A percentile compares a stretch with the other conserved stretches of the same genome.
Evolutionary conservation across 2,797 vertebrate species (phyloP).

Genomic region (Cygnus olor): DNA sequence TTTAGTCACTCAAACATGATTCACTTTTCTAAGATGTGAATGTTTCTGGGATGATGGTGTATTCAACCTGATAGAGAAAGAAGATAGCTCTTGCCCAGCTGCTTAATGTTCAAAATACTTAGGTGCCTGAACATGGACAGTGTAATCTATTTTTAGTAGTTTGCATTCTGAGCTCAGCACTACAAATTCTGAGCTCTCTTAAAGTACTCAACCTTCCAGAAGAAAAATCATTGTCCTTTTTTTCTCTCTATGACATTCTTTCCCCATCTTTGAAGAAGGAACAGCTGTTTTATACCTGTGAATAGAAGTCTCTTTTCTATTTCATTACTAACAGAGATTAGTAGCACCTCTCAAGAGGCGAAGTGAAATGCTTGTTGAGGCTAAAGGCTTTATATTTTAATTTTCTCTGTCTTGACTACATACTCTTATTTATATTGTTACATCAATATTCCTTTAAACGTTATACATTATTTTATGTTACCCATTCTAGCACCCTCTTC

Average conservation of each 20-base stretch:
- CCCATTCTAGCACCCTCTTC: not conserved
- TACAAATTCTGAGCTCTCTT: not conserved
- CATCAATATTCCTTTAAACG: not conserved
- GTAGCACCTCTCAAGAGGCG: not conserved
- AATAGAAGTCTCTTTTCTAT: not conserved
- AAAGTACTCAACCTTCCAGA: not conserved
- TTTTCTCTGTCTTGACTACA: not conserved
- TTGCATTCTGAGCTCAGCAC: not conserved
- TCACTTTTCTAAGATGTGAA: not conserved
- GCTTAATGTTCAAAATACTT: conserved; percentile 24
- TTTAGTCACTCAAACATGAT: conserved; percentile 4
- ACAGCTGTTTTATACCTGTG: not conserved
- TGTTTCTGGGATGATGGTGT: conserved; percentile 8
- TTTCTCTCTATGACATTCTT: not conserved
- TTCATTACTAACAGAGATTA: not conserved
- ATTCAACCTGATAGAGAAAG: not conserved
- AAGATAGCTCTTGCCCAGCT: conserved; percentile 7
- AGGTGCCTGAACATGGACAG: not conserved
- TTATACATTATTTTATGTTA: accelerated
- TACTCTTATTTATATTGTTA: not conserved
- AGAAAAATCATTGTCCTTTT: not conserved
- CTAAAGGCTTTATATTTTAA: not conserved
- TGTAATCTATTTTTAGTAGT: not conserved
- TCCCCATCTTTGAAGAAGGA: not conserved
- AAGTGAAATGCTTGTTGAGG: not conserved